Evolutionary conservation across 2,113 vertebrate genomes (phyloP).

Genomic region (Dasyurus viverrinus): DNA sequence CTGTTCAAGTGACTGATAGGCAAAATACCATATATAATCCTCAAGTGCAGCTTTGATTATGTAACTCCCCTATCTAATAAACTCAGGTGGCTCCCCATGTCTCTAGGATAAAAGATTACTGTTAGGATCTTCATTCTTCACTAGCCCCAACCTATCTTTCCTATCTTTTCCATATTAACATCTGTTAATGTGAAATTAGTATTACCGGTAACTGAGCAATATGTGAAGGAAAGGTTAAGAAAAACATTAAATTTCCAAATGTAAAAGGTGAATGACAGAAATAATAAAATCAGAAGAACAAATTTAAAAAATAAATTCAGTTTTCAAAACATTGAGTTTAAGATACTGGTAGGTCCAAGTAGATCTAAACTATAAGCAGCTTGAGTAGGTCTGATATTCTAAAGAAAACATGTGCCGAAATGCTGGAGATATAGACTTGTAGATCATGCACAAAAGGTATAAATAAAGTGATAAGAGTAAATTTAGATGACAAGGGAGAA

Average conservation of each 20-base stretch:
- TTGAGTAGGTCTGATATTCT: neutral
- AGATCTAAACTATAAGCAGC: neutral
- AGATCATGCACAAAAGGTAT: neutral
- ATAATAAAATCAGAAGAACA: neutral
- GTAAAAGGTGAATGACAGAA: neutral
- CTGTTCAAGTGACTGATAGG: neutral
- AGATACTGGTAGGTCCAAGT: neutral
- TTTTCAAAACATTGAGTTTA: neutral
- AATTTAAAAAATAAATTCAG: neutral
- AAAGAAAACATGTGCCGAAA: neutral
- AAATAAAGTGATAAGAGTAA: neutral
- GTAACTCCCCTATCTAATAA: neutral
- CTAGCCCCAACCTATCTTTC: neutral
- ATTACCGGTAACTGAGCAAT: neutral
- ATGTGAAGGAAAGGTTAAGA: neutral
- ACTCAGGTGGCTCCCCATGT: neutral
- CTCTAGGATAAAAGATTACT: neutral
- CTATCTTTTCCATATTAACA: neutral
- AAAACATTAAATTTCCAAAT: neutral
- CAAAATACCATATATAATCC: neutral
- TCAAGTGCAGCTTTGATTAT: neutral
- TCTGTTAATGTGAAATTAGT: neutral
- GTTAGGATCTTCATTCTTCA: neutral
- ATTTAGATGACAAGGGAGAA: neutral
- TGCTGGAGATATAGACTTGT: neutral